These are phyloP conservation scores for Centropus unirufus DNA, from an alignment of 2,113 vertebrate genomes.

Conservation along the genomic window DNA sequence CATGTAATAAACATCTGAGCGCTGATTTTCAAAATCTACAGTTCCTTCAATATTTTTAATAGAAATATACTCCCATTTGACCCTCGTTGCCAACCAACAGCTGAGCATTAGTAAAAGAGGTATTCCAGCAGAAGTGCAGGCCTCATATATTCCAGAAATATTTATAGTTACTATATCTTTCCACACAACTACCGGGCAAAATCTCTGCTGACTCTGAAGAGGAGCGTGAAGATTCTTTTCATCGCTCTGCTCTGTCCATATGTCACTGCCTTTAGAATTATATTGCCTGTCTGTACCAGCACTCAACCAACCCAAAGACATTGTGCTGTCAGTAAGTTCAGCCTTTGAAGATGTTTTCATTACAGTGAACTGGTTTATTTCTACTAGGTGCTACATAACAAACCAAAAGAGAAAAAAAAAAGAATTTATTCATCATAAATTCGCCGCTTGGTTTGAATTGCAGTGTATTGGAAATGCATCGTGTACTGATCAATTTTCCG, in stretches of 20 bases:
- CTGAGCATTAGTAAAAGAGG: not conserved
- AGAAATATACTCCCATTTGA: not conserved
- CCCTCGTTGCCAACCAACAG: not conserved
- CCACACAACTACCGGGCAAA: slow-evolving; percentile 54
- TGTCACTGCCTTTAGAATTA: not conserved
- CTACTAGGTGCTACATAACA: not conserved
- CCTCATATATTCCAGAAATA: slow-evolving; percentile 47
- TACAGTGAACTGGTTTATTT: not conserved
- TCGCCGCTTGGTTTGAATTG: not conserved
- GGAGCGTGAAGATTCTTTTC: not conserved
- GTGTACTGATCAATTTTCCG: not conserved
- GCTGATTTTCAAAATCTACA: not conserved
- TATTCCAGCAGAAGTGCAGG: slow-evolving; percentile 4
- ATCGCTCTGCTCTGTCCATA: not conserved
- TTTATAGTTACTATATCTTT: slow-evolving; percentile 12
- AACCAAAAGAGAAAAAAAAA: not conserved
- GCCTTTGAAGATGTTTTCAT: not conserved
- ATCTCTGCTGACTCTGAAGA: slow-evolving; percentile 25
- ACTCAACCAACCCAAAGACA: not conserved
- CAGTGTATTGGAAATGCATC: not conserved
- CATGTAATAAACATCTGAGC: not conserved
- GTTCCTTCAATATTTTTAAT: slow-evolving; percentile 11
- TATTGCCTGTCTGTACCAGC: not conserved
- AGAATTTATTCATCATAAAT: not conserved
- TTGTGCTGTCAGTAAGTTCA: not conserved